phyloP scores from a whole-genome alignment of 2,888 invertebrate genomes.

The Netelia inedita region DNA sequence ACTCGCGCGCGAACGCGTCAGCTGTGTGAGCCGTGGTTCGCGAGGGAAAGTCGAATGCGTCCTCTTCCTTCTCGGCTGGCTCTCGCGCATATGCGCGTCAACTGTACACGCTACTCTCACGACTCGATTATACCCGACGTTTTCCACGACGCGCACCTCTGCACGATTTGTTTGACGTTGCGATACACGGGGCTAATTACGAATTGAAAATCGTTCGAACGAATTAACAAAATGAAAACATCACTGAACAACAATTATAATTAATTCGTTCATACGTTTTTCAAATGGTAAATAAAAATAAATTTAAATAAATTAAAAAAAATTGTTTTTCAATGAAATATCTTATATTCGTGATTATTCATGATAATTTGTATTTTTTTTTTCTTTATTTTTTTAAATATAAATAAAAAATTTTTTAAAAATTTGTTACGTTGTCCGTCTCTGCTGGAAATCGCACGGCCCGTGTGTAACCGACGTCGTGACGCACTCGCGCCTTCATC shows the following conservation, averaged over 20 bases:
- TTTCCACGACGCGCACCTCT: constrained; percentile 50
- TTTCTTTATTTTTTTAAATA: too few species aligned
- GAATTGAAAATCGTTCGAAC: too few species aligned
- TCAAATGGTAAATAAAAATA: too few species aligned
- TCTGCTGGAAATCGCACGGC: constrained; percentile 19
- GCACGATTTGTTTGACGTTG: constrained; percentile 8
- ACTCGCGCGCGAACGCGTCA: constrained; percentile 48
- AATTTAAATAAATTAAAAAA: too few species aligned
- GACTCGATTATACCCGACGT: constrained; percentile 44
- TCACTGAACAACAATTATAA: too few species aligned
- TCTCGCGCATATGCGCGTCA: constrained; percentile 13
- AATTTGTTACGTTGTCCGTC: not conserved
- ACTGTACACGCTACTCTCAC: constrained; percentile 33
- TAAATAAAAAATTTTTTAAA: too few species aligned
- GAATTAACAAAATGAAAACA: too few species aligned
- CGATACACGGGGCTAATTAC: not conserved
- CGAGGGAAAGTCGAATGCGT: constrained; percentile 68
- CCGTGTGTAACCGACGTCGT: constrained; percentile 43
- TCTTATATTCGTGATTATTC: too few species aligned
- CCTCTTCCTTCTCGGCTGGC: constrained; percentile 59
- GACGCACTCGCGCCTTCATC: constrained; percentile 53
- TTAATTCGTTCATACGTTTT: too few species aligned
- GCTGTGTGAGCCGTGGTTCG: constrained; percentile 58
- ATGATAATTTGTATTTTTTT: not conserved
- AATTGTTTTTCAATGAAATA: too few species aligned